Evolutionary conservation across 1,140 invertebrate species (phyloP).

Genomic region (Euborellia annulipes): DNA sequence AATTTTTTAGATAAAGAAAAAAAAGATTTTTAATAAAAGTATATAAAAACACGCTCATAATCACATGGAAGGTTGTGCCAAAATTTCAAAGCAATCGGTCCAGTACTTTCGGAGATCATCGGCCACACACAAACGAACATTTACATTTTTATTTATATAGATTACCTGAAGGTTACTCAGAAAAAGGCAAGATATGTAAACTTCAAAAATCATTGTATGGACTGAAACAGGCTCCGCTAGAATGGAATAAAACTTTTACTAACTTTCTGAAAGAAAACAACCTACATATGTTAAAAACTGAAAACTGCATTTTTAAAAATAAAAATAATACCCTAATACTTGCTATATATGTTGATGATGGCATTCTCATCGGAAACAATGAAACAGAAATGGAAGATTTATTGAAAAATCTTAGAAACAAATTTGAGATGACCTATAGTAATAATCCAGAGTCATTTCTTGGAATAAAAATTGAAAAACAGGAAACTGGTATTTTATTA

Average conservation of each 20-base stretch:
- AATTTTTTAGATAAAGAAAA: too few species aligned
- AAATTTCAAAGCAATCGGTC: too few species aligned
- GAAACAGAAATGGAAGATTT: conserved; percentile 1
- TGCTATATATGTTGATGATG: conserved; percentile 12
- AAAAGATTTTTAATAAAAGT: too few species aligned
- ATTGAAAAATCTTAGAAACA: conserved; percentile 1
- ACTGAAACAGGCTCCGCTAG: not conserved
- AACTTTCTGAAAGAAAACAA: not conserved
- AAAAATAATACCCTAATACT: not conserved
- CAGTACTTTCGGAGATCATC: too few species aligned
- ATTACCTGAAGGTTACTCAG: too few species aligned
- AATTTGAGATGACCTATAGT: conserved; percentile 3
- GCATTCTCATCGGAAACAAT: conserved; percentile 3
- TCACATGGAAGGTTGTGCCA: too few species aligned
- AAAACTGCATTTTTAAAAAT: conserved; percentile 1
- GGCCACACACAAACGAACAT: too few species aligned
- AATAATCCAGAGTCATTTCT: conserved; percentile 10
- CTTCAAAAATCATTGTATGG: too few species aligned
- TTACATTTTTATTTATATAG: too few species aligned
- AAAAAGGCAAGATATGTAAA: too few species aligned
- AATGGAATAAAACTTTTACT: conserved; percentile 1
- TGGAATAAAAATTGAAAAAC: conserved; percentile 12
- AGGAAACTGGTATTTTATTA: not conserved
- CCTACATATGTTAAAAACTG: not conserved
- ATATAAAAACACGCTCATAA: too few species aligned